Evolutionary conservation across 2,797 vertebrate species (phyloP).

Genomic region (Huso huso): DNA sequence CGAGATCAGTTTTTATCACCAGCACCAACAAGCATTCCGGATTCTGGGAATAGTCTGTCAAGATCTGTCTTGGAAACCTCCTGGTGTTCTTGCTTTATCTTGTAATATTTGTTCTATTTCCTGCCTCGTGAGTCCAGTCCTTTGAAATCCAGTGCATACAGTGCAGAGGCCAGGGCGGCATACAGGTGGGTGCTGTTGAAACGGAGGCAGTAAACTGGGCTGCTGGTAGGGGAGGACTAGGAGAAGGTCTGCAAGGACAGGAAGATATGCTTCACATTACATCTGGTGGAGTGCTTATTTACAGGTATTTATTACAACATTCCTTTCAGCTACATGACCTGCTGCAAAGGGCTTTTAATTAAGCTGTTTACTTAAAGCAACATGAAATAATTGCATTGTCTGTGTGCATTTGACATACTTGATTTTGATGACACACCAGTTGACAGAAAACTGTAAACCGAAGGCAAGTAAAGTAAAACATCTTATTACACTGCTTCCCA

Average conservation of each 20-base stretch:
- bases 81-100: too few species aligned
- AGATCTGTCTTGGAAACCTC: too few species aligned
- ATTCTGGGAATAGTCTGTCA: too few species aligned
- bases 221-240: slow-evolving; percentile 76
- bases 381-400: too few species aligned
- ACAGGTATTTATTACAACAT: background rate
- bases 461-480: too few species aligned
- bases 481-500: too few species aligned
- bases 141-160: slow-evolving; percentile 81
- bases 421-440: too few species aligned
- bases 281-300: background rate
- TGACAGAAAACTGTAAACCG: too few species aligned
- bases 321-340: background rate
- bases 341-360: background rate
- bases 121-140: slow-evolving; percentile 32
- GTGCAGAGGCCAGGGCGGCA: slow-evolving; percentile 70
- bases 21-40: too few species aligned
- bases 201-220: slow-evolving; percentile 87
- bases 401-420: too few species aligned
- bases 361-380: too few species aligned
- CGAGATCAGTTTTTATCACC: too few species aligned
- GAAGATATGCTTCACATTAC: background rate
- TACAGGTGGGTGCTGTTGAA: slow-evolving; percentile 85
- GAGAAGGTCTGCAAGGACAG: slow-evolving; percentile 68
- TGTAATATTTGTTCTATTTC: slow-evolving; percentile 23